A percentile compares a stretch with the other conserved stretches of the same genome.
Evolutionary conservation across 2,797 vertebrate genomes (phyloP).

Genomic region (Lerista edwardsae): DNA sequence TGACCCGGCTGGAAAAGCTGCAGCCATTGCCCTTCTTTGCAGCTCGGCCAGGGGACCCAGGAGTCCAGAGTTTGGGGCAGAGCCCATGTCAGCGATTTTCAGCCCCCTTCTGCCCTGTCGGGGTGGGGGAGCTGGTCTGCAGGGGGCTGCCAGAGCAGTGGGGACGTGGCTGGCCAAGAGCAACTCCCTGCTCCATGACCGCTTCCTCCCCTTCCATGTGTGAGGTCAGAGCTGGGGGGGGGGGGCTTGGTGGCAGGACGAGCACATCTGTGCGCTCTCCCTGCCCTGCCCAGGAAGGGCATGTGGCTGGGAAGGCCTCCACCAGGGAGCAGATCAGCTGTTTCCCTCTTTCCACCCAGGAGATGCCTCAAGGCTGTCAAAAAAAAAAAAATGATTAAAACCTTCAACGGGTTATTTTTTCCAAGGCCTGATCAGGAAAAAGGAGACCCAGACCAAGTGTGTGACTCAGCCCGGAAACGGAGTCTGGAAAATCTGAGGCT

Average conservation of each 20-base stretch:
- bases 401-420: not conserved
- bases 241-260: not conserved
- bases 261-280: not conserved
- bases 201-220: not conserved
- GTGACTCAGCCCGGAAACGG: conserved; percentile 8
- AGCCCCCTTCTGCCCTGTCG: no score
- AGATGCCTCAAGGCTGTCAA: not conserved
- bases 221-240: not conserved
- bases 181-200: not conserved
- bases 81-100: no score
- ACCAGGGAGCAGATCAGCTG: not conserved
- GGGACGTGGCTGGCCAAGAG: no score
- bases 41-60: no score
- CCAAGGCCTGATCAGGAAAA: not conserved
- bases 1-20: no score
- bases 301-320: not conserved
- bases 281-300: not conserved
- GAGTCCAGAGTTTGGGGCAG: no score
- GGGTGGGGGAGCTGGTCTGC: no score
- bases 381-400: not conserved
- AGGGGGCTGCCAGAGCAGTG: no score
- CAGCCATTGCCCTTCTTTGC: no score
- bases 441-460: not conserved
- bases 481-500: conserved; percentile 25
- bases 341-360: not conserved